Evolutionary conservation across 2,888 invertebrate species (phyloP), one percentile per base, ranked within the genome.

Genomic region (Candidula unifasciata): DNA sequence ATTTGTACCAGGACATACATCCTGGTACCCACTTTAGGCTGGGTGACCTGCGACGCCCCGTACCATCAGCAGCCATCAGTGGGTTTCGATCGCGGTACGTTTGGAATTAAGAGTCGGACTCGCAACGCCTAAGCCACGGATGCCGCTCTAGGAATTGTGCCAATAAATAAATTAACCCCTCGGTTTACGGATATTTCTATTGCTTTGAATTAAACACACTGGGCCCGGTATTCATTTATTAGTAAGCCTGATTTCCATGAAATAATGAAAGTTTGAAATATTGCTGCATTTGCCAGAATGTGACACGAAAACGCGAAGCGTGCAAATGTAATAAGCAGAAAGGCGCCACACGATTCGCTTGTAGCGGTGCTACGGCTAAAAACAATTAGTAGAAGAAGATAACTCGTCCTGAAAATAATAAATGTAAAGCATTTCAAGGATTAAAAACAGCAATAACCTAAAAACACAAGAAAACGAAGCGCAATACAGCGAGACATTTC

Each of bases 181-280:
- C 13, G 6, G 44, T 13, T 44, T 44, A 44, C 44, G 13, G 13
- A 44, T 44, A 44, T 44, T 44, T 44, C 6, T 44, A 44, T 66
- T 66, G 27, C 66, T 66, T 66, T 24, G 27, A 27, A 10, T 66
- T 66, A 27, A 66, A 66, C 27, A 66, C n/a, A 27, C 10, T 8
- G 10, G n/a, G 66, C 3, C 8, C 6, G 44, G 44, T 44, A 13
- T 13, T 10, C 2, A 13, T 6, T 44, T 27, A 60, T 60, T 60
- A 60, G 10, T 66, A n/a, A 5, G 27, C 66, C 27, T 27, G 27
- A n/a, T n/a, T 66, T 27, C 24, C n/a, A 66, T n/a, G 27, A 10
- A 66, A 66, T 66, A 66, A 66, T 66, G 66, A 66, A n/a, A 66
- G 66, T 66, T 66, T 66, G 66, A 66, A 66, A 66, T 66, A 66